Evolutionary conservation across 2,888 invertebrate species (phyloP), one percentile per base, ranked within the genome.

Genomic region (Lepidocyrtoides sp.): DNA sequence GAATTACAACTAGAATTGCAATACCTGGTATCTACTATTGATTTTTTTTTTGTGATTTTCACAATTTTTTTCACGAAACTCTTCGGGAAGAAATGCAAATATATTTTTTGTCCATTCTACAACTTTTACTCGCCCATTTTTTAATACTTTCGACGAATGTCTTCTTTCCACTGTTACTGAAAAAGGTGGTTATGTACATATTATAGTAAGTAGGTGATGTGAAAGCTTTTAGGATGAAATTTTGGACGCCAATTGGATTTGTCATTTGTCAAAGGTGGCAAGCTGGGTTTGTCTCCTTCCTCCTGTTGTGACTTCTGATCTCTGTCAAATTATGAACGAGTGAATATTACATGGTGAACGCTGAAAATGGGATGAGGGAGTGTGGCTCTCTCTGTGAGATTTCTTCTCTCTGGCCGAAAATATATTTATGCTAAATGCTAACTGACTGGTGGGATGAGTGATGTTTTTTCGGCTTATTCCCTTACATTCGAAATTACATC

Each of bases 141-240:
- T 7, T 41, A n/a, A 41, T 41, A 41, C 41, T 41, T 41, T 41
- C 41, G 32, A n/a, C 81, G 44, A 20, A 26, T 66, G 54, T n/a
- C n/a, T n/a, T n/a, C n/a, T n/a, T n/a, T n/a, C n/a, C n/a, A n/a
- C n/a, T n/a, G n/a, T n/a, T n/a, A n/a, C n/a, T n/a, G n/a, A n/a
- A n/a, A n/a, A n/a, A n/a, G n/a, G 36, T 36, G 36, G 7, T 36
- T 36, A 36, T 36, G 7, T 36, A 36, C 36, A 36, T n/a, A n/a
- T n/a, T n/a, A n/a, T n/a, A n/a, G 51, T 54, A 3, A 2, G 3
- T 54, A 2, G 3, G 51, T 54, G 26, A 57, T 60, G 8, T 14
- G 20, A 51, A 77, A 69, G 85, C 72, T 72, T 85, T 85, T 85
- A 85, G 72, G 72, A 72, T 85, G 72, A 85, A 51, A 44, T 60